phyloP scores from a whole-genome alignment of 2,113 vertebrate genomes.

The Xenus cinereus region DNA sequence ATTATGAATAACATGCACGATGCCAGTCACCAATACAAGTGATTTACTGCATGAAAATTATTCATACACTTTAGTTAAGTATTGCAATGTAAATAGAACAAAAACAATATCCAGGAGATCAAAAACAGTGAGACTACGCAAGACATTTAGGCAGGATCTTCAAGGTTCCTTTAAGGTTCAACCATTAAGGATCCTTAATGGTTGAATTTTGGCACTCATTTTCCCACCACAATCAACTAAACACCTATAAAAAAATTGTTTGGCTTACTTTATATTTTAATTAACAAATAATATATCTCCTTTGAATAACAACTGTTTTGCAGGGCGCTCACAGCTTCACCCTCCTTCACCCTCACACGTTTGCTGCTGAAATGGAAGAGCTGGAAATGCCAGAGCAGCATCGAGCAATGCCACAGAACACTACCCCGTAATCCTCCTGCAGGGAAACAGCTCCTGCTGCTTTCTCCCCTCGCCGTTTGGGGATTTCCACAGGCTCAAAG shows the following conservation, averaged over 20 bases:
- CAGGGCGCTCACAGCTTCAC: not conserved
- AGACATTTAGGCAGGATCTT: not conserved
- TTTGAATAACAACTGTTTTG: not conserved
- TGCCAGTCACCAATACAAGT: not conserved
- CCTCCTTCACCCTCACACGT: accelerated
- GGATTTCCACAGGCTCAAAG: not conserved
- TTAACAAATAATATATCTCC: not conserved
- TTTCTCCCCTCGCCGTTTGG: accelerated
- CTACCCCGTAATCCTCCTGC: not conserved
- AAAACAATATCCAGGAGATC: not conserved
- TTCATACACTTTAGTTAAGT: not conserved
- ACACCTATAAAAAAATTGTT: not conserved
- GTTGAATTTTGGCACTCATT: not conserved
- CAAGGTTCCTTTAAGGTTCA: too few relatives aligned
- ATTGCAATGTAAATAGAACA: not conserved
- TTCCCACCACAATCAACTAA: not conserved
- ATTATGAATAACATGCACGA: not conserved
- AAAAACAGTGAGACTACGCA: not conserved
- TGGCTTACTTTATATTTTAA: not conserved
- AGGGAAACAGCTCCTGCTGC: not conserved
- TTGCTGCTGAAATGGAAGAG: not conserved
- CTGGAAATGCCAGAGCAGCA: not conserved
- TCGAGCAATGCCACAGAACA: not conserved
- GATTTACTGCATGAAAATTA: not conserved
- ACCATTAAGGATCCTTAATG: not conserved